Percentiles rank a stretch among this genome's conserved stretches.
phyloP scores from a whole-genome alignment of 2,797 vertebrate species.

The Falco naumanni region DNA sequence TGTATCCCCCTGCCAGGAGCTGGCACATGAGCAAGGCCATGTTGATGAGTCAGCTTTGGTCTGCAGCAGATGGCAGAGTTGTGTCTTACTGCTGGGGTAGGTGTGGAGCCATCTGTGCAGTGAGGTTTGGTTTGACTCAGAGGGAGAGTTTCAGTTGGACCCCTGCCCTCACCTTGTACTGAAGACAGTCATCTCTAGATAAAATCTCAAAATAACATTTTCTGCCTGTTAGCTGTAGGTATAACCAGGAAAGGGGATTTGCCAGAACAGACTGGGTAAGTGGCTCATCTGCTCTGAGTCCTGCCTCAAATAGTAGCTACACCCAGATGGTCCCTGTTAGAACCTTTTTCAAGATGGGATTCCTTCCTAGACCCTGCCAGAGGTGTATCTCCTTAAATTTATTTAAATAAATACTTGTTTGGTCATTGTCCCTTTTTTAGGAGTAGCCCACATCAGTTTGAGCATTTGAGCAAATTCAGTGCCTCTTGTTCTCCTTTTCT shows the following conservation, averaged over 20 bases:
- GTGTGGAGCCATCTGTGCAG: conserved; percentile 47
- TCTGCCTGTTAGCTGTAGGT: not conserved
- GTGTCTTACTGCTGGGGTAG: conserved; percentile 56
- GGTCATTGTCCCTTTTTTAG: not conserved
- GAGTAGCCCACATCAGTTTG: not conserved
- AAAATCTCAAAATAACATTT: not conserved
- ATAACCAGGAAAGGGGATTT: not conserved
- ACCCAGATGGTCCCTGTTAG: not conserved
- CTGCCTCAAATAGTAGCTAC: not conserved
- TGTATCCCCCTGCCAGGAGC: conserved; percentile 11
- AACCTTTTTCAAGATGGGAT: not conserved
- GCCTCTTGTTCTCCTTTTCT: not conserved
- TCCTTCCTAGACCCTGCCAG: not conserved
- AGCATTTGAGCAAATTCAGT: not conserved
- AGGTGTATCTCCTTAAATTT: not conserved
- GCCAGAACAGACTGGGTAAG: not conserved
- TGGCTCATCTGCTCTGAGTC: not conserved
- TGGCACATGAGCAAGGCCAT: not conserved
- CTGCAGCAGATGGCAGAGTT: conserved; percentile 48
- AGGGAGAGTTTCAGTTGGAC: conserved; percentile 38
- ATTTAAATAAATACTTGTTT: not conserved
- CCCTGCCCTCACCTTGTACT: conserved; percentile 6
- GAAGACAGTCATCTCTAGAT: not conserved
- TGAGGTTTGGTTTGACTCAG: not conserved
- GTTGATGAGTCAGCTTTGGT: conserved; percentile 37